Conservation (phyloP, 2,113 vertebrate species). For the Myxocyprinus asiaticus region DNA sequence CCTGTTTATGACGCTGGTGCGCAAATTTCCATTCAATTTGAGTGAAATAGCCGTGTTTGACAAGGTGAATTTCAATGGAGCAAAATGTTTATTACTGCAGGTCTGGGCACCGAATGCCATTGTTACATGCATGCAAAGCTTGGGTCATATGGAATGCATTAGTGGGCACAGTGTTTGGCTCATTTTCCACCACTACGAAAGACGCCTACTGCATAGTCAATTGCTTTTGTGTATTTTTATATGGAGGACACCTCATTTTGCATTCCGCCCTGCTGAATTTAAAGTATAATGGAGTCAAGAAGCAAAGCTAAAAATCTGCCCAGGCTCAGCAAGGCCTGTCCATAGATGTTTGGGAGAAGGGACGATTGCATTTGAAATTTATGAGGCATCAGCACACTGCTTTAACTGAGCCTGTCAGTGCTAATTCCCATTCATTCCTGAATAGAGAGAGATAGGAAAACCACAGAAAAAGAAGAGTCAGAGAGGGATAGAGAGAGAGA, state of each 20-base stretch:
- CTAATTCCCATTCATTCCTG: slow-evolving; percentile 46
- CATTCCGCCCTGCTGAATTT: slow-evolving; percentile 56
- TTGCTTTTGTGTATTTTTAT: not conserved
- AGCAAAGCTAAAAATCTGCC: slow-evolving; percentile 55
- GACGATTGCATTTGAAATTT: slow-evolving; percentile 66
- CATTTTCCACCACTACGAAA: not conserved
- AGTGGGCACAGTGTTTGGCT: not conserved
- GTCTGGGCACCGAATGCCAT: slow-evolving; percentile 31
- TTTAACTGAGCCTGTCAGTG: slow-evolving; percentile 54
- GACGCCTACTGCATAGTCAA: not conserved
- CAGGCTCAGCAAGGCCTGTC: slow-evolving; percentile 49
- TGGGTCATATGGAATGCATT: slow-evolving; percentile 31
- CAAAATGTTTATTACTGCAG: slow-evolving; percentile 35
- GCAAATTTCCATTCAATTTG: slow-evolving; percentile 8
- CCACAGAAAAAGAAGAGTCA: not conserved
- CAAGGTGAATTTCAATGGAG: slow-evolving; percentile 29
- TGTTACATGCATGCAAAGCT: slow-evolving; percentile 16
- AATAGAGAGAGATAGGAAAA: not conserved
- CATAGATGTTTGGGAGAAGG: slow-evolving; percentile 52
- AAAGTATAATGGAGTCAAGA: slow-evolving; percentile 56
- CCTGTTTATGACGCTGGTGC: not conserved
- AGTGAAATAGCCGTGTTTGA: slow-evolving; percentile 24
- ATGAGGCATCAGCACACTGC: slow-evolving; percentile 62
- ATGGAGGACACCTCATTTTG: slow-evolving; percentile 20
- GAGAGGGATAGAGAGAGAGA: too few relatives aligned